Evolutionary conservation across 2,888 invertebrate species (phyloP).

Genomic region (Diachrysia chrysitis): DNA sequence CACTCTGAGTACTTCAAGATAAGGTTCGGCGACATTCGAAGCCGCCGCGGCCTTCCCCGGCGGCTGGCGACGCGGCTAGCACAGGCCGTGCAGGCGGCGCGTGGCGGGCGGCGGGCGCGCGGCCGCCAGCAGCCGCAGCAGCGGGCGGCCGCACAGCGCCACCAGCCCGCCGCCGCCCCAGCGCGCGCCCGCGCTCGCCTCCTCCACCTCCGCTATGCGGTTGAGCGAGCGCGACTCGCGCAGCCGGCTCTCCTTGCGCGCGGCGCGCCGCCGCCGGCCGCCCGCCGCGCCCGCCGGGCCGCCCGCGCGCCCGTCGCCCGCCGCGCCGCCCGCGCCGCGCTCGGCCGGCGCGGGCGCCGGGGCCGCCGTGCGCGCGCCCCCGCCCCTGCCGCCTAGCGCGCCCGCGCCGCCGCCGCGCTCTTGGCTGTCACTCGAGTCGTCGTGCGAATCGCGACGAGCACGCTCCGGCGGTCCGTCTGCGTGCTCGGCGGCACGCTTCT

Average conservation of each 20-base stretch:
- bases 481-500: constrained; percentile 93
- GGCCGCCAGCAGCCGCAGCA: constrained; percentile 86
- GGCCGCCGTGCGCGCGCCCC: constrained; percentile 57
- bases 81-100: constrained; percentile 83
- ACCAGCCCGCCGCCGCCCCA: constrained; percentile 81
- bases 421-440: constrained; percentile 95
- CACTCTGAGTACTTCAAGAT: constrained; percentile 9
- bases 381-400: constrained; percentile 65
- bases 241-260: constrained; percentile 86
- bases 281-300: constrained; percentile 55
- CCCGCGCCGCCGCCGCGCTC: constrained; percentile 92
- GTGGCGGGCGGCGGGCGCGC: constrained; percentile 81
- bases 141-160: constrained; percentile 83
- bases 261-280: constrained; percentile 78
- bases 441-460: constrained; percentile 93
- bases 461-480: constrained; percentile 90
- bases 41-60: too few species aligned
- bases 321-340: constrained; percentile 64
- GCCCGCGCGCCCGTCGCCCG: constrained; percentile 63
- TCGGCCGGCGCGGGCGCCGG: constrained; percentile 66
- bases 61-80: constrained; percentile 65
- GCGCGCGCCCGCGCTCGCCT: constrained; percentile 87
- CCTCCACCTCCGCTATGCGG: constrained; percentile 95
- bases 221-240: constrained; percentile 95
- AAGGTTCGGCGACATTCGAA: constrained; percentile 19